Evolutionary conservation across 2,888 invertebrate species (phyloP).

Genomic region (Hemistola chrysoprasaria): DNA sequence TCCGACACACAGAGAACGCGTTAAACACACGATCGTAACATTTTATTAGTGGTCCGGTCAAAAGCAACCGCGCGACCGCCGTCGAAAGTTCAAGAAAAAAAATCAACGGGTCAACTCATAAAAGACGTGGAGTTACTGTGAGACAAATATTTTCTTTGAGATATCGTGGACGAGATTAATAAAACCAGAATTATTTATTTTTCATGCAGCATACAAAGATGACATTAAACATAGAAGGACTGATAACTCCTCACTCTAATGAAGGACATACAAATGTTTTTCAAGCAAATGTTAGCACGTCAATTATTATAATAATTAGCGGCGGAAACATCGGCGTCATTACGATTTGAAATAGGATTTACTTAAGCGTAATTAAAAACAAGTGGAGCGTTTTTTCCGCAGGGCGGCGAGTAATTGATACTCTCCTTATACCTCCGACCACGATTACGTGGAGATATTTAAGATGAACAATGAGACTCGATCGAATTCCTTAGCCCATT

Average conservation of each 20-base stretch:
- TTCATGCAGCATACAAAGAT: constrained; percentile 13
- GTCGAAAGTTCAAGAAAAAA: constrained; percentile 77
- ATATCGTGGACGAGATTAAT: constrained; percentile 39
- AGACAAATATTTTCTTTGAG: constrained; percentile 59
- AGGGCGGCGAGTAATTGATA: constrained; percentile 52
- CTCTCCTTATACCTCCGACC: constrained; percentile 47
- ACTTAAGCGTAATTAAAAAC: constrained; percentile 44
- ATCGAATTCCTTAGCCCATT: constrained; percentile 81
- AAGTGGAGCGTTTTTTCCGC: constrained; percentile 40
- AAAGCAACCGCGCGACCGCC: constrained; percentile 78
- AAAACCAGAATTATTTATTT: constrained; percentile 32
- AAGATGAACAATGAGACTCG: constrained; percentile 73
- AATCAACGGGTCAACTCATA: constrained; percentile 76
- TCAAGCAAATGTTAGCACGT: constrained; percentile 6
- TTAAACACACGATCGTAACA: constrained; percentile 82
- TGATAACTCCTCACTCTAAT: constrained; percentile 7
- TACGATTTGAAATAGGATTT: constrained; percentile 40
- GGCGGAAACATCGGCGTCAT: constrained; percentile 23
- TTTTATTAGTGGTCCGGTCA: constrained; percentile 81
- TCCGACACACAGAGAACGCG: constrained; percentile 78
- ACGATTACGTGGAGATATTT: constrained; percentile 53
- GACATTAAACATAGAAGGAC: constrained; percentile 10
- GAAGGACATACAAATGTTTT: constrained; percentile 18
- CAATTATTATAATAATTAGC: constrained; percentile 21
- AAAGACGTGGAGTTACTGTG: constrained; percentile 73